These are phyloP conservation scores for Cataglyphis altisquamis DNA, from an alignment of 2,888 invertebrate genomes.

Conservation along the genomic window DNA sequence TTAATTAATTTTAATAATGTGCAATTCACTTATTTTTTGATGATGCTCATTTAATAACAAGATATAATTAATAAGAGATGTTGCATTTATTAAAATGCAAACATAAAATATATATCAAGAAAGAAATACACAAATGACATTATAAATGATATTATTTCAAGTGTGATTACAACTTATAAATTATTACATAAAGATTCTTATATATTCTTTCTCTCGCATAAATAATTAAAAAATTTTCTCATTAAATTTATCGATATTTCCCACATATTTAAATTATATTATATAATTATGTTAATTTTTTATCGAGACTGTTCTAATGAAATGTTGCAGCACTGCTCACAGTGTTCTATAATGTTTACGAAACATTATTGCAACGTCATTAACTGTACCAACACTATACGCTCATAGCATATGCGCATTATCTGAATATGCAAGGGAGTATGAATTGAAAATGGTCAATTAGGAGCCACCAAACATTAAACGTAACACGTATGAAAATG, in stretches of 20 bases:
- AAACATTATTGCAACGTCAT: constrained; percentile 25
- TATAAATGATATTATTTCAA: background rate
- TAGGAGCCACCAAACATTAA: constrained; percentile 28
- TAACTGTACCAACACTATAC: background rate
- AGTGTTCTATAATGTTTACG: background rate
- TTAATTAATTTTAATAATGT: background rate
- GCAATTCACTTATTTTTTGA: background rate
- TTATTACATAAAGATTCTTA: background rate
- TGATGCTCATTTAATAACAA: background rate
- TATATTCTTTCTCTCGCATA: background rate
- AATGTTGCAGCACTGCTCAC: background rate
- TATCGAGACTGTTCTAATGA: background rate
- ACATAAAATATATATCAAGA: background rate
- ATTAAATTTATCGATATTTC: background rate
- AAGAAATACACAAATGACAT: background rate
- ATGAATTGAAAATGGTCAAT: constrained; percentile 43
- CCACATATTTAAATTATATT: background rate
- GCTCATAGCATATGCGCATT: background rate
- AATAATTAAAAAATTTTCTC: background rate
- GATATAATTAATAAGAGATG: background rate
- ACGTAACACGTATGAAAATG: constrained; percentile 13
- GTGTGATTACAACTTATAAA: background rate
- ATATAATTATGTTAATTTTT: background rate
- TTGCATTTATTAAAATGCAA: background rate
- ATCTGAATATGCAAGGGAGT: background rate